Base-by-base conservation (phyloP, 2,888 invertebrate species). In the Pseudococcus jackbeardsleyi region DNA sequence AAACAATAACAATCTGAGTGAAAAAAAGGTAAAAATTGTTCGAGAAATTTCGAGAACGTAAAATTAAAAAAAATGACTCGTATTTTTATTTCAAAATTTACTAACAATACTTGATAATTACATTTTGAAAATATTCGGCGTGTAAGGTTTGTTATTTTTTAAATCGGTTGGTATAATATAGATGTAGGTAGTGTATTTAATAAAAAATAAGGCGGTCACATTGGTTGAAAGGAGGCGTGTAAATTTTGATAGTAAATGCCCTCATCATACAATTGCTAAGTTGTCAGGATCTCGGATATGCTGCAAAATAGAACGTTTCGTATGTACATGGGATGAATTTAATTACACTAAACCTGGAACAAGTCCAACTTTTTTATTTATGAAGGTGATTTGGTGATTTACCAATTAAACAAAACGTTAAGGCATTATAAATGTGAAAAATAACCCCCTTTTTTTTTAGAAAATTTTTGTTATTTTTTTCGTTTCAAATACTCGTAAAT, bases 241-340 rank as follows among this genome's bases (percentile, higher is more conserved):
- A 39, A 5, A 77, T 77, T 33, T 77, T 42, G 17, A 17, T 77
- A n/a, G 77, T 42, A 15, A 42, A 39, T 77, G 77, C 39, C 77
- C 77, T 33, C 64, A 64, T 77, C 77, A 77, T 77, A 39, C 39
- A 77, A 17, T 39, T 77, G 15, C 39, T 33, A 17, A 77, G 39
- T 77, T 77, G 77, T 77, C 77, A 77, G 17, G 39, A 77, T 77
- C 17, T 77, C 39, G 77, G 39, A 42, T 72, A 72, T 77, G 77
- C 39, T 17, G 39, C 39, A 33, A 77, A 42, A 77, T 39, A 1
- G 77, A 77, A 33, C 77, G 33, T 77, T 77, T 77, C 33, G 19
- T 64, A 64, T 64, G 77, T 77, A 77, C 77, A 42, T 77, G 39
- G 39, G 39, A 39, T 77, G 77, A 77, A 77, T 77, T 77, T 77